Base-by-base conservation (phyloP, 2,797 vertebrate genomes). In the Remorina albescens region DNA sequence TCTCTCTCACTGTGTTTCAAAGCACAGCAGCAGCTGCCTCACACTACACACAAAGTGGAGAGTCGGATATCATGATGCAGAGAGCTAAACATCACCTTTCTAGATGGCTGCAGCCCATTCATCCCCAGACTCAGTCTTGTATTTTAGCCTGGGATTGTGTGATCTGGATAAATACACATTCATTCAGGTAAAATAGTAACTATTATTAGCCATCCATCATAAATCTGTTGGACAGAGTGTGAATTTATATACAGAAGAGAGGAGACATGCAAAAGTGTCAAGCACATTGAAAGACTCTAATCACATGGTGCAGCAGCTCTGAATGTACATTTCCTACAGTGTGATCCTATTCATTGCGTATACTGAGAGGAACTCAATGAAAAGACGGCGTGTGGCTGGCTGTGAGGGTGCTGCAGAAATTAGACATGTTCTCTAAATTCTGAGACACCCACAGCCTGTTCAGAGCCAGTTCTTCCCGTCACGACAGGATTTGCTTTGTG, bases 401-500 rank as follows among this genome's bases (percentile, higher is more conserved):
- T 82, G 85, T 18, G 69, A 75, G 81, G 77, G 68, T 37, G 83
- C 81, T 76, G 83, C 79, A 83, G 37, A 87, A 88, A 84, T 67
- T 53, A 82, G 70, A 86, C 75, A 71, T 72, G 83, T 76, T 87
- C 82, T 74, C 78, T 32, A 69, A 78, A 74, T 86, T 65, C 69
- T 76, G 74, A 86, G 86, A 87, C 86, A 82, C 87, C 89, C 90
- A 85, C 87, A 77, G 78, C 61, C 82, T 61, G 84, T 78, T 85
- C 79, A 69, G 82, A 87, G 88, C 86, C 86, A 80, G 83, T 67
- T 86, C 82, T 78, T 86, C 77, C 89, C 84, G 79, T 83, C 88
- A 83, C 84, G 85, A 86, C 87, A 86, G 87, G 89, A 88, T 85
- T 83, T 11, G 86, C 88, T 90, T 90, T 92, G 91, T 93, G 91